Conservation (phyloP, 1,140 invertebrate species). For the Thrips palmi region DNA sequence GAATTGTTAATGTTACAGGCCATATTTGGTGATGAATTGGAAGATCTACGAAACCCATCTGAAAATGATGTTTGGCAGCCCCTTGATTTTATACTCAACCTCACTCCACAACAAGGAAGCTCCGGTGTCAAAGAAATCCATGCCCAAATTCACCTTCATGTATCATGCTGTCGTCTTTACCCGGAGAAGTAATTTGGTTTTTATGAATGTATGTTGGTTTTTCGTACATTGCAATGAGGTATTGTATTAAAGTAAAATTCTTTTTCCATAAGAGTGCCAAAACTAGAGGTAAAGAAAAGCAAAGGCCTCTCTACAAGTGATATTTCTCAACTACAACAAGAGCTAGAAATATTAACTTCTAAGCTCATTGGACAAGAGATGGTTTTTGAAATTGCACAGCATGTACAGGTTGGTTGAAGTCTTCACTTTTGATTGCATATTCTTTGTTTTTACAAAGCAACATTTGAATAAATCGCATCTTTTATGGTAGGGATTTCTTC, state of each 20-base stretch:
- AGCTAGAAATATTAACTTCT: slow-evolving; percentile 34
- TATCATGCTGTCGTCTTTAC: slow-evolving; percentile 45
- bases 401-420: slow-evolving; percentile 28
- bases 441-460: slow-evolving; percentile 25
- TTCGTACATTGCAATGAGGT: too few species aligned
- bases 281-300: slow-evolving; percentile 38
- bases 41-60: slow-evolving; percentile 30
- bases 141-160: slow-evolving; percentile 44
- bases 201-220: slow-evolving; percentile 10
- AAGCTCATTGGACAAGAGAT: slow-evolving; percentile 49
- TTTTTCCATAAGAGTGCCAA: slow-evolving; percentile 31
- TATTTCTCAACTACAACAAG: slow-evolving; percentile 30
- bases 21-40: slow-evolving; percentile 40
- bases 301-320: slow-evolving; percentile 47
- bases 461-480: too few species aligned
- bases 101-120: slow-evolving; percentile 47
- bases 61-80: slow-evolving; percentile 36
- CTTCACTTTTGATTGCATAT: slow-evolving; percentile 1
- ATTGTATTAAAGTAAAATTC: slow-evolving; percentile 12
- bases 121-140: slow-evolving; percentile 35
- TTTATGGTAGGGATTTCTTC: too few species aligned
- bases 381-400: slow-evolving; percentile 52
- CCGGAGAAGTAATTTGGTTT: slow-evolving; percentile 42
- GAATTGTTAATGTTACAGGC: slow-evolving; percentile 23
- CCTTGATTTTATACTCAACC: slow-evolving; percentile 39